Percentiles rank a stretch among this genome's conserved stretches.
phyloP scores from a whole-genome alignment of 30 jellyfish, hydroid and myxozoan species.

The Sanderia malayensis region DNA sequence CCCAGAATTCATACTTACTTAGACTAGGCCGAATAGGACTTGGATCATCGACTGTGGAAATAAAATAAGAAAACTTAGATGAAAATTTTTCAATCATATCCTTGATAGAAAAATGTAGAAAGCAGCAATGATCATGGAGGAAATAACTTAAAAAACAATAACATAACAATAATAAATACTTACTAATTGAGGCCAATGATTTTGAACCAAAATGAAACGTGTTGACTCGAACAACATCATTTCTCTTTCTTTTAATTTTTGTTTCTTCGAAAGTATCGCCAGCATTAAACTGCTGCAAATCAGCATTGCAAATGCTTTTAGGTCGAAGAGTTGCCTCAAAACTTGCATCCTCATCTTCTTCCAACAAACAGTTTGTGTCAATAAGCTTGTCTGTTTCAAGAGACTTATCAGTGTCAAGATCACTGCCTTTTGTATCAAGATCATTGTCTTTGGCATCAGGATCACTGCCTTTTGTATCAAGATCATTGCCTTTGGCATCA shows the following conservation, averaged over 20 bases:
- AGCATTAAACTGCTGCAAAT: background rate
- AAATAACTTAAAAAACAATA: no score
- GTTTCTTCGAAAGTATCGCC: background rate
- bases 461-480: background rate
- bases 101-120: no score
- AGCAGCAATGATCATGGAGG: no score
- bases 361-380: no score
- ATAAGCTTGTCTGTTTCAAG: background rate
- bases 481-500: background rate
- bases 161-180: background rate
- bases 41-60: no score
- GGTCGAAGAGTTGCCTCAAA: background rate
- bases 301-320: background rate
- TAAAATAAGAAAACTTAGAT: no score
- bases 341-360: background rate
- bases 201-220: conserved; percentile 62
- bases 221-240: conserved; percentile 17
- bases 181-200: conserved; percentile 56
- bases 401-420: background rate
- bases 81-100: no score
- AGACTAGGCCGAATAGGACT: no score
- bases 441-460: background rate
- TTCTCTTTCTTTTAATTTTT: background rate
- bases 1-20: no score
- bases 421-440: background rate